These are phyloP conservation scores for Opisthograptis luteolata DNA, from an alignment of 2,888 invertebrate genomes.

Conservation along the genomic window DNA sequence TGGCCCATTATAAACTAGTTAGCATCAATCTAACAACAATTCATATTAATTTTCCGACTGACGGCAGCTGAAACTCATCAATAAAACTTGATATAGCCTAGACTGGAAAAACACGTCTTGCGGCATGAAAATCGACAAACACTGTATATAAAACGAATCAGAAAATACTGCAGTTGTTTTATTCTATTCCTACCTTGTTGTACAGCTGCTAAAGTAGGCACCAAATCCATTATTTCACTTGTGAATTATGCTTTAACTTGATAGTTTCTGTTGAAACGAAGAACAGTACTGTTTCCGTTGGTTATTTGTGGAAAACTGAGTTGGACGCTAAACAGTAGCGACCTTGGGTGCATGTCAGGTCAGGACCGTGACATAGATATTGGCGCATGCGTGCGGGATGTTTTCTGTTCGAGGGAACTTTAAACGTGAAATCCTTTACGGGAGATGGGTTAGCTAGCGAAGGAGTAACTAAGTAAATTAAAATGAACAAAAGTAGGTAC, in stretches of 20 bases:
- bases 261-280: conserved; percentile 5
- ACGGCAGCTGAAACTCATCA: conserved; percentile 10
- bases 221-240: conserved; percentile 54
- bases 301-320: conserved; percentile 42
- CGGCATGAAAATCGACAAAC: conserved; percentile 2
- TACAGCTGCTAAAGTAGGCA: conserved; percentile 52
- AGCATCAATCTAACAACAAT: neutral
- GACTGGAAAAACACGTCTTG: conserved; percentile 7
- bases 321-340: conserved; percentile 66
- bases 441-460: neutral
- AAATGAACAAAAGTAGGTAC: too few species aligned
- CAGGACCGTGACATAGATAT: conserved; percentile 74
- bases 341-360: conserved; percentile 68
- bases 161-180: neutral
- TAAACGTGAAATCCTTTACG: conserved; percentile 3
- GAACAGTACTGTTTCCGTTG: conserved; percentile 24
- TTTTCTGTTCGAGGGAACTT: conserved; percentile 21
- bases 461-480: too few species aligned
- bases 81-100: neutral
- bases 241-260: neutral
- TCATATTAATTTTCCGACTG: conserved; percentile 3
- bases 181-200: conserved; percentile 53
- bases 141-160: conserved; percentile 19
- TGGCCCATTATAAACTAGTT: conserved; percentile 3
- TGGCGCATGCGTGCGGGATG: conserved; percentile 63